Evolutionary conservation across 2,113 vertebrate species (phyloP), one percentile per base, ranked within the genome.

Genomic region (Holacanthus passer): DNA sequence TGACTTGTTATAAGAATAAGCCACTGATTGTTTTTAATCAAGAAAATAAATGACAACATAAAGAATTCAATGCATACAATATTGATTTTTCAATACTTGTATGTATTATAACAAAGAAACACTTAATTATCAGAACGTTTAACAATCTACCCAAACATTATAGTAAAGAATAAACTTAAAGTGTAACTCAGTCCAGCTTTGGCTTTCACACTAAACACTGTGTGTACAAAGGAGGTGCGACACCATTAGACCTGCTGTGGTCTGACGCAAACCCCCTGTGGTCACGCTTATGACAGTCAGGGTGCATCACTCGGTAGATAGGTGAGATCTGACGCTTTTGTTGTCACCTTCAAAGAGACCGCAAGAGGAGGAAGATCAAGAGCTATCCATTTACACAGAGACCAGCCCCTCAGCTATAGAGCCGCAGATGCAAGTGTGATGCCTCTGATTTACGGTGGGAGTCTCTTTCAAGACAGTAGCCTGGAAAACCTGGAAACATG

Each of bases 301-400:
- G 31, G 19, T 5, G 55, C 47, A 48, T 62, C 63, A 24, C 56
- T 59, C 58, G 22, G 48, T 20, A 66, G 63, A 70, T 22, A 27
- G 62, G 76, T 69, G 65, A 86, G 48, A 73, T 52, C 68, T 63
- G 43, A 63, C 9, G 74, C 79, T 77, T 84, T 89, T 83, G 78
- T 75, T 72, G 83, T 87, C 76, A 17, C 56, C 86, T 88, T 91
- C 87, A 92, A 91, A 92, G 79, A 85, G 65, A 50, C 68, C 85
- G 56, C 72, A 77, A 87, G 83, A 87, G 64, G 59, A 86, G 45
- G 29, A 77, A 85, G 89, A 90, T 91, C 85, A 87, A 86, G 72
- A 74, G 90, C 52, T 84, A 85, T 94, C 90, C 5, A 0, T 55
- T 92, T 90, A 77, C 87, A 87, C 81, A 80, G 75, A 88, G 73